Evolutionary conservation across 2,797 vertebrate species (phyloP).

Genomic region (Poliocrania exsul): DNA sequence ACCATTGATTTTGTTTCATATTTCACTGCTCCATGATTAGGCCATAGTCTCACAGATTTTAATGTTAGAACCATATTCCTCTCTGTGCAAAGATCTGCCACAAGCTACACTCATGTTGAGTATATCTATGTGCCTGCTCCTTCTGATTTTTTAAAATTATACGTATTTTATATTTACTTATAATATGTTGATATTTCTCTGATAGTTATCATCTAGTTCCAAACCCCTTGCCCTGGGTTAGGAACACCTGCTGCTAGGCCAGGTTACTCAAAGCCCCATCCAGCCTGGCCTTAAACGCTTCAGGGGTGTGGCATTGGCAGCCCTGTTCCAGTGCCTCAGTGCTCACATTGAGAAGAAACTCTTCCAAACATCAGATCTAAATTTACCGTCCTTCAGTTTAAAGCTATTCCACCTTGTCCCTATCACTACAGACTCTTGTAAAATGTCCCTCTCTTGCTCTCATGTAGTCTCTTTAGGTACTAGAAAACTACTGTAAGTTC

Average conservation of each 20-base stretch:
- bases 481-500: background rate
- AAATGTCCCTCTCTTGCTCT: background rate
- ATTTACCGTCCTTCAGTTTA: background rate
- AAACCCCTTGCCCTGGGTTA: background rate
- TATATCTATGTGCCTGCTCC: background rate
- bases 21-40: slow-evolving; percentile 68
- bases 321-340: background rate
- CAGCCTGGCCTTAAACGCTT: background rate
- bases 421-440: background rate
- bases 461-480: background rate
- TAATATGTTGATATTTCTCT: background rate
- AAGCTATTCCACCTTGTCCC: background rate
- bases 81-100: background rate
- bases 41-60: slow-evolving; percentile 54
- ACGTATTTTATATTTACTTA: background rate
- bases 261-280: background rate
- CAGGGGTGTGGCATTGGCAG: accelerated
- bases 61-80: slow-evolving; percentile 36
- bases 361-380: background rate
- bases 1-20: slow-evolving; percentile 74
- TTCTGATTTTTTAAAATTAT: background rate
- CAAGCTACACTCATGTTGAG: background rate
- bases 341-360: background rate
- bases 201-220: background rate
- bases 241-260: background rate